Conservation (phyloP, 1,140 invertebrate genomes). For the Plutomurus gul region DNA sequence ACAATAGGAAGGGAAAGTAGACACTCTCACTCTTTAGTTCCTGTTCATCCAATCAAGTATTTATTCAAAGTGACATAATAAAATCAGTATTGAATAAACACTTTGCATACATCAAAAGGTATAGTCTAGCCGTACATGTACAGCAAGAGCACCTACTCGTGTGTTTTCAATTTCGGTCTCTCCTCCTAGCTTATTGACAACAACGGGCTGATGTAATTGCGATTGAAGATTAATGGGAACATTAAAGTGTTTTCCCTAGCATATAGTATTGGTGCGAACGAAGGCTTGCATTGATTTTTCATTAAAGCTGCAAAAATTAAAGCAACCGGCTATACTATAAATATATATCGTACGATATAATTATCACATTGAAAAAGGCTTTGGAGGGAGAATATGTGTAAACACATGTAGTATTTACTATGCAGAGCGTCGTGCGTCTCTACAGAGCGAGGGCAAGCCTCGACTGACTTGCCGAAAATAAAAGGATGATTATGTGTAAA, state of each 20-base stretch:
- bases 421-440: too few species aligned
- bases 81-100: constrained; percentile 3
- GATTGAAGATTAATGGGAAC: constrained; percentile 6
- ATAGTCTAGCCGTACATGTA: neutral
- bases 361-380: too few species aligned
- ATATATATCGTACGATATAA: too few species aligned
- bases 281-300: constrained; percentile 8
- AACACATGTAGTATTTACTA: too few species aligned
- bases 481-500: neutral
- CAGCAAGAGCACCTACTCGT: neutral
- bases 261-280: neutral
- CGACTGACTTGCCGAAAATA: too few species aligned
- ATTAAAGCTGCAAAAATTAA: neutral
- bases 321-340: too few species aligned
- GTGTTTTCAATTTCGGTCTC: neutral
- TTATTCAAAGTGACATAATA: neutral
- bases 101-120: neutral
- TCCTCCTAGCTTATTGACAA: neutral
- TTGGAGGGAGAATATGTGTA: too few species aligned
- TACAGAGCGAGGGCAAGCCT: too few species aligned
- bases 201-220: neutral
- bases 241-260: neutral
- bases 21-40: too few species aligned
- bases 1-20: too few species aligned
- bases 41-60: neutral